A percentile compares a stretch with the other conserved stretches of the same genome.
Conservation (phyloP, 2,888 invertebrate species). For the Leucania comma region DNA sequence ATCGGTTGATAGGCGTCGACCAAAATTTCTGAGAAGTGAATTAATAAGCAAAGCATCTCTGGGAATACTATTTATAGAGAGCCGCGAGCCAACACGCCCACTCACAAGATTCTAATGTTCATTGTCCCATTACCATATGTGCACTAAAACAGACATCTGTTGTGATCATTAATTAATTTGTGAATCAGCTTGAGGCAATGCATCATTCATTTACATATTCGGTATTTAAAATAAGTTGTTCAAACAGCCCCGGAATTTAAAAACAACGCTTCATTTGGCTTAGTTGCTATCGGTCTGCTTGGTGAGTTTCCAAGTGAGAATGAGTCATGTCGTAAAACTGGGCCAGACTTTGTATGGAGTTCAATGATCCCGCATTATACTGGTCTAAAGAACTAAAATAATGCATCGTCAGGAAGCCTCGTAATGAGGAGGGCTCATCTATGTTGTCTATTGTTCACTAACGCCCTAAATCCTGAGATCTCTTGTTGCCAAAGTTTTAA, state of each 20-base stretch:
- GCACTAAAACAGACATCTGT: constrained; percentile 48
- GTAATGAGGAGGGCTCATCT: constrained; percentile 41
- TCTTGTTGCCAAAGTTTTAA: constrained; percentile 47
- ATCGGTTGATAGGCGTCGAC: constrained; percentile 47
- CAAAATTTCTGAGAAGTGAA: constrained; percentile 62
- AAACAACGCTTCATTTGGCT: constrained; percentile 27
- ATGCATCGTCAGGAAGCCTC: constrained; percentile 13
- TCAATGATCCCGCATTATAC: constrained; percentile 52
- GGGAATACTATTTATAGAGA: constrained; percentile 69
- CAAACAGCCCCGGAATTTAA: constrained; percentile 33
- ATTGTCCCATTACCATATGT: constrained; percentile 54
- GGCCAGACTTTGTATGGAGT: constrained; percentile 48
- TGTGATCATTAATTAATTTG: constrained; percentile 48
- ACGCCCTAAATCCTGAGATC: constrained; percentile 39
- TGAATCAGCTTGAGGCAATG: constrained; percentile 35
- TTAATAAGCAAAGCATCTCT: constrained; percentile 68
- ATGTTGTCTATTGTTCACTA: constrained; percentile 50
- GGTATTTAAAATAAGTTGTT: constrained; percentile 27
- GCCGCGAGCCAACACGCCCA: constrained; percentile 37
- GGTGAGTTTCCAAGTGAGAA: constrained; percentile 32
- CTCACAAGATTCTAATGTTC: constrained; percentile 46
- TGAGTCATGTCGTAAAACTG: constrained; percentile 53
- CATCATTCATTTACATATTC: constrained; percentile 30
- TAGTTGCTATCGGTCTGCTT: constrained; percentile 7
- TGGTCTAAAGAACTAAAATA: constrained; percentile 12